Conservation (phyloP, 2,113 vertebrate species). For the Lamprologus speciosus region DNA sequence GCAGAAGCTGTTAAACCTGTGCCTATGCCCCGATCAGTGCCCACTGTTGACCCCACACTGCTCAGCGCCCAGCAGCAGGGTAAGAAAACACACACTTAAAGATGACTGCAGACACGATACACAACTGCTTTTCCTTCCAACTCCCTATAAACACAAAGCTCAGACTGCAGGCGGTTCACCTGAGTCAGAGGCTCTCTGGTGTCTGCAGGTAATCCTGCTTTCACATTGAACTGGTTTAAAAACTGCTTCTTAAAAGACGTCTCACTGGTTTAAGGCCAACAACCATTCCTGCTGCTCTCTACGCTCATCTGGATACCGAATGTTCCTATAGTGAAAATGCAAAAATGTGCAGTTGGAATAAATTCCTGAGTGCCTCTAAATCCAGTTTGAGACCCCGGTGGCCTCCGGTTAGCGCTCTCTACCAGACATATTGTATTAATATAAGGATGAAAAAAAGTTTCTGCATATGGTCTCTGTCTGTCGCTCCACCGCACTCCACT, state of each 20-base stretch:
- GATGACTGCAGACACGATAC: background rate
- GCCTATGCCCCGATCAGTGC: slow-evolving; percentile 75
- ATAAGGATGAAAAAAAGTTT: background rate
- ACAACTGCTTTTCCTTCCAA: background rate
- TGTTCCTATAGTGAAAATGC: background rate
- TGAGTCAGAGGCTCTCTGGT: background rate
- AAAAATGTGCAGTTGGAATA: background rate
- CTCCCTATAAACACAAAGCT: background rate
- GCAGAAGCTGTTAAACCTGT: slow-evolving; percentile 75
- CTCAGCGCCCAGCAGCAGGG: slow-evolving; percentile 76
- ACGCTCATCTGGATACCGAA: background rate
- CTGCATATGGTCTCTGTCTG: background rate
- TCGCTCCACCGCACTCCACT: background rate
- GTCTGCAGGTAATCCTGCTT: background rate
- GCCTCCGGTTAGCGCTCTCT: background rate
- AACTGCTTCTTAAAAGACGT: background rate
- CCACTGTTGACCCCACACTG: slow-evolving; percentile 76
- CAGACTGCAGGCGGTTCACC: background rate
- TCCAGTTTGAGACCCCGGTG: background rate
- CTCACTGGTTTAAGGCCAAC: background rate
- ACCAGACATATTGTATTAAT: background rate
- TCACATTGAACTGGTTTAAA: background rate
- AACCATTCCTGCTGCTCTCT: background rate
- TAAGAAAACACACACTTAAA: slow-evolving; percentile 46
- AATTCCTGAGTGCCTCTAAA: background rate